These are phyloP conservation scores for Rhynchomys soricoides DNA, from an alignment of 2,113 vertebrate genomes.

Conservation along the genomic window DNA sequence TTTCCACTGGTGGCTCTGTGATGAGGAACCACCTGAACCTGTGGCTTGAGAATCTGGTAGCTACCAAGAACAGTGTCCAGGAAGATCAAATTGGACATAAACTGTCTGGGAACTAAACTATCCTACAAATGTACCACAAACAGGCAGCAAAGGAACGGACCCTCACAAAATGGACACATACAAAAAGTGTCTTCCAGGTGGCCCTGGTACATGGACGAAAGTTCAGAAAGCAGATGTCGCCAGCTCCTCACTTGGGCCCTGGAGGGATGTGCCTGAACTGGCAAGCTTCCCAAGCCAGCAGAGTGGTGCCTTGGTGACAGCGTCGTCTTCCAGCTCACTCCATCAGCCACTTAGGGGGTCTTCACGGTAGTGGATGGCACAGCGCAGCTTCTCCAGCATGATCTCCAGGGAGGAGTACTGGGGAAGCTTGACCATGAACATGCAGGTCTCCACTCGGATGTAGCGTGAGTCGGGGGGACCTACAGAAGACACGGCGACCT, in stretches of 20 bases:
- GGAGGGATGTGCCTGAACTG: conserved; percentile 39
- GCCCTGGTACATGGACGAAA: conserved; percentile 75
- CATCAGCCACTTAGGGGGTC: conserved; percentile 97
- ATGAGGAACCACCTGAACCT: neutral
- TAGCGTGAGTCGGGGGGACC: conserved; percentile 95
- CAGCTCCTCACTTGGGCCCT: conserved; percentile 66
- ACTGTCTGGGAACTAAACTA: conserved; percentile 85
- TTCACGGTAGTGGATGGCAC: conserved; percentile 98
- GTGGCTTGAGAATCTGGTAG: conserved; percentile 62
- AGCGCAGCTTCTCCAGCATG: conserved; percentile 98
- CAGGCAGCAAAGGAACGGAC: conserved; percentile 87
- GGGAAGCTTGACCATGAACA: conserved; percentile 99
- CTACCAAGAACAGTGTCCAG: conserved; percentile 54
- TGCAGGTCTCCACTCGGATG: conserved; percentile 98
- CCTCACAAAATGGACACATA: conserved; percentile 87
- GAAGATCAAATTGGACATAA: conserved; percentile 83
- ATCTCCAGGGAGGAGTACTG: conserved; percentile 97
- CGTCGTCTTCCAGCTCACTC: neutral
- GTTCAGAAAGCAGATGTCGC: conserved; percentile 79
- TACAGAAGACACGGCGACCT: conserved; percentile 58
- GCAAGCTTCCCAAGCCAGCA: conserved; percentile 28
- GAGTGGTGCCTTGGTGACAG: conserved; percentile 47
- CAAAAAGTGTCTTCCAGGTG: conserved; percentile 84
- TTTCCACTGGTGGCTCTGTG: neutral
- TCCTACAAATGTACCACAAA: conserved; percentile 88